Percentiles rank a stretch among this genome's conserved stretches.
These are phyloP conservation scores for Stegana nigrithorax DNA, from an alignment of 2,888 invertebrate genomes.

Conservation along the genomic window DNA sequence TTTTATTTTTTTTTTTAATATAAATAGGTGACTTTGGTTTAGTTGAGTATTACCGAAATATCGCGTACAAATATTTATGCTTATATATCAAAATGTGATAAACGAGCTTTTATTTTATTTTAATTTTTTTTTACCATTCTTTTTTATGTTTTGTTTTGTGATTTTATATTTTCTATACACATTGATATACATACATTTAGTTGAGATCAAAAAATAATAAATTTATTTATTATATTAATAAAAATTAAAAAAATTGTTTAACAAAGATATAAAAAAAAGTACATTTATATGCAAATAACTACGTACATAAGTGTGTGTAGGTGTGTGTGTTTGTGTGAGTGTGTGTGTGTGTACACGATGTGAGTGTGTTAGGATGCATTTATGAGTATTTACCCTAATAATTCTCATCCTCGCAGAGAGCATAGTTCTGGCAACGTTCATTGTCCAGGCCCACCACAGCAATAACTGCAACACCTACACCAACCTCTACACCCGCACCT, in stretches of 20 bases:
- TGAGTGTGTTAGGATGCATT: not conserved
- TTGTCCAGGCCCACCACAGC: conserved; percentile 8
- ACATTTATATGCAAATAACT: not conserved
- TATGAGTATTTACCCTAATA: conserved; percentile 2
- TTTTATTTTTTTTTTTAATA: not conserved
- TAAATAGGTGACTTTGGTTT: not conserved
- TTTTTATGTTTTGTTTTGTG: not conserved
- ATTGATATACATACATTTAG: conserved; percentile 9
- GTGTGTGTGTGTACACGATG: not conserved
- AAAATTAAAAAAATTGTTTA: not conserved
- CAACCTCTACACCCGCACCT: not conserved
- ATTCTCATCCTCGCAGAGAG: conserved; percentile 9
- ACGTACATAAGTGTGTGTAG: not conserved
- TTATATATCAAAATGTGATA: conserved; percentile 11
- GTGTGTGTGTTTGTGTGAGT: not conserved
- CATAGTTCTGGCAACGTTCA: conserved; percentile 6
- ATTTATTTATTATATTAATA: not conserved
- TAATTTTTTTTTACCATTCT: not conserved
- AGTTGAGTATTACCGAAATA: conserved; percentile 7
- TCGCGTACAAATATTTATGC: conserved; percentile 8
- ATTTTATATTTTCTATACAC: conserved; percentile 1
- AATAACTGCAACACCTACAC: not conserved
- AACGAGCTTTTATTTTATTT: not conserved
- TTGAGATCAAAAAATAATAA: conserved; percentile 10
- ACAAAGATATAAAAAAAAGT: conserved; percentile 8